A percentile compares a stretch with the other conserved stretches of the same genome.
These are phyloP conservation scores for Bradypodion ventrale DNA, from an alignment of 2,797 vertebrate genomes.

Conservation along the genomic window DNA sequence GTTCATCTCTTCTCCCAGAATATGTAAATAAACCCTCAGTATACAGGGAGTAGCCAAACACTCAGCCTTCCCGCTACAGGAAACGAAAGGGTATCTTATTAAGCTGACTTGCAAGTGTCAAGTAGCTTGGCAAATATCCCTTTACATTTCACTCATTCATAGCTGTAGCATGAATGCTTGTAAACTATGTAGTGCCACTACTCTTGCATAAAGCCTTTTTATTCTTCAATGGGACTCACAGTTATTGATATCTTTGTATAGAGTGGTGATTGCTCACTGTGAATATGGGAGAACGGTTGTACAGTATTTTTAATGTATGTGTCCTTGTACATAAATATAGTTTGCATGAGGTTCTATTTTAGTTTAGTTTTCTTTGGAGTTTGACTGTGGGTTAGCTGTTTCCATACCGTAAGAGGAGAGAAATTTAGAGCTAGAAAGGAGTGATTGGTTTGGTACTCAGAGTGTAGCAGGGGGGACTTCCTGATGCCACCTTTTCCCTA, in stretches of 20 bases:
- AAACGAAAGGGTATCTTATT: conserved; percentile 78
- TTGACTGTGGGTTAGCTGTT: rapidly evolving
- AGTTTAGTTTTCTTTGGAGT: conserved; percentile 18
- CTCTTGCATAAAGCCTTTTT: conserved; percentile 71
- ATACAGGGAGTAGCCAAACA: conserved; percentile 61
- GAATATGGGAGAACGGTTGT: conserved; percentile 35
- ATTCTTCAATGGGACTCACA: conserved; percentile 73
- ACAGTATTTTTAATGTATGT: conserved; percentile 6
- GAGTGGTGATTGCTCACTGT: conserved; percentile 51
- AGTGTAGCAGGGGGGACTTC: neutral
- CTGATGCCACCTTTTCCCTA: neutral
- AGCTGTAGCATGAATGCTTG: conserved; percentile 67
- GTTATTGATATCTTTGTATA: conserved; percentile 74
- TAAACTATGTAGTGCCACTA: conserved; percentile 69
- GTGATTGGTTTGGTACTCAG: neutral
- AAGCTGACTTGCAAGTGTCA: conserved; percentile 78
- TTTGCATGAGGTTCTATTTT: neutral
- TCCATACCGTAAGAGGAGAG: conserved; percentile 3
- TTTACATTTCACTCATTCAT: conserved; percentile 71
- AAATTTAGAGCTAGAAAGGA: neutral
- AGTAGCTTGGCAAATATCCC: conserved; percentile 71
- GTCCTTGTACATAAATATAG: neutral
- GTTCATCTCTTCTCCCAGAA: conserved; percentile 46
- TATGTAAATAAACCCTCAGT: conserved; percentile 57
- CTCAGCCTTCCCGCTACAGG: conserved; percentile 70